Base-by-base conservation (phyloP, 1,140 invertebrate genomes). In the Hypsibius dujardini region DNA sequence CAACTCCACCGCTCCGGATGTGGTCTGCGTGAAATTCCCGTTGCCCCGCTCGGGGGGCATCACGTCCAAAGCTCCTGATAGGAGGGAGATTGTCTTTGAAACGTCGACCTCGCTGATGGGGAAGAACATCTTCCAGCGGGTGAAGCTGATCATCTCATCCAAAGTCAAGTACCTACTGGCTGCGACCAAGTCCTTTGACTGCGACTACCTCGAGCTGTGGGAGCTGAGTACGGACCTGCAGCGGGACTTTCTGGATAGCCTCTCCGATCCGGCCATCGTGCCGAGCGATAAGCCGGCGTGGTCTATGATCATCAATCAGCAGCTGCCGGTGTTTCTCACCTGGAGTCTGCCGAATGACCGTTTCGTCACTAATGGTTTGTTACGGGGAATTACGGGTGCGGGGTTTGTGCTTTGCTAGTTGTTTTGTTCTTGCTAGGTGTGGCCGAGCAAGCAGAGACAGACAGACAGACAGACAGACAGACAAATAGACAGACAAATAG, bases 191-290 rank as follows among this genome's bases (percentile, higher is more conserved):
- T 7, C 50, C 7, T 56, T n/a, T n/a, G 50, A 56, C 7, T n/a
- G n/a, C 7, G 50, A 56, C 50, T 56, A 56, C 50, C 7, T 56
- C n/a, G 50, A 56, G 50, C 50, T 56, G n/a, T 56, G 50, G 50
- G 50, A 56, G n/a, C 50, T 56, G 50, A 56, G 50, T n/a, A 7
- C 50, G 50, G 50, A 56, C 50, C 7, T 7, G 7, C 50, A 56
- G 50, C 7, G 50, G n/a, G n/a, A n/a, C n/a, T n/a, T 56, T n/a
- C 50, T 56, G 50, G 50, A 56, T 56, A n/a, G n/a, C n/a, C n/a
- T n/a, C n/a, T n/a, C n/a, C n/a, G 50, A 56, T n/a, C 50, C 50
- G 7, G 50, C 50, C 50, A 56, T 56, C 50, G 50, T 56, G 7
- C 50, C 50, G 7, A 7, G 7, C 50, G 50, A 56, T n/a, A 56